Conservation (phyloP, 2,888 invertebrate genomes). For the Caenorhabditis sp. region DNA sequence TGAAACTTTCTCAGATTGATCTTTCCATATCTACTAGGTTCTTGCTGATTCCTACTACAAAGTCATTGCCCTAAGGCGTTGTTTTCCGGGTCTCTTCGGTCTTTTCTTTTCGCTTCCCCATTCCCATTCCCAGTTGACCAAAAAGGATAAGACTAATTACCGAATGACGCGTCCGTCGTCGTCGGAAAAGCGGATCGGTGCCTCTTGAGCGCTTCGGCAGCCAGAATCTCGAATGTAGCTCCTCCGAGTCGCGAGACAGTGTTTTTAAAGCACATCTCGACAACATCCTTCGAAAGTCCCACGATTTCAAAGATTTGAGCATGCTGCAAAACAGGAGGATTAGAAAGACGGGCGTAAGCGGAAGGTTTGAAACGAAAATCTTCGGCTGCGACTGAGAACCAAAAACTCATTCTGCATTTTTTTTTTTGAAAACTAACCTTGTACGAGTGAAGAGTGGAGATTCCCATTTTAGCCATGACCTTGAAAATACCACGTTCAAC, state of each 20-base stretch:
- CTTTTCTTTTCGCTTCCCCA: not conserved
- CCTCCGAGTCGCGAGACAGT: conserved; percentile 91
- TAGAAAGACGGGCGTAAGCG: not conserved
- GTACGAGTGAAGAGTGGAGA: conserved; percentile 97
- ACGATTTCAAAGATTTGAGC: conserved; percentile 99
- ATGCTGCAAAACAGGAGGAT: conserved; percentile 85
- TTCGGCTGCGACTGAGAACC: not conserved
- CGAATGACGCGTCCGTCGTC: conserved; percentile 66
- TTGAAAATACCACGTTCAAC: conserved; percentile 94
- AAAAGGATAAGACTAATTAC: conserved; percentile 44
- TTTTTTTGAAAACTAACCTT: too few relatives aligned
- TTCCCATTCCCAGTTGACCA: not conserved
- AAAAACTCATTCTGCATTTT: too few relatives aligned
- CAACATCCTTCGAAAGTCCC: conserved; percentile 93
- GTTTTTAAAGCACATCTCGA: conserved; percentile 94
- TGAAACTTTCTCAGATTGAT: too few relatives aligned
- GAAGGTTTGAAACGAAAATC: not conserved
- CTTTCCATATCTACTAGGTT: not conserved
- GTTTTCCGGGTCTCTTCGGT: not conserved
- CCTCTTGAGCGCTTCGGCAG: conserved; percentile 80
- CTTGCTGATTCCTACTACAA: not conserved
- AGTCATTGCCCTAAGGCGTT: not conserved
- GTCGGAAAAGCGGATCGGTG: conserved; percentile 81
- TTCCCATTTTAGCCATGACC: conserved; percentile 99
- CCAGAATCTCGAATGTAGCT: conserved; percentile 88